phyloP scores from a whole-genome alignment of 2,888 invertebrate genomes.

The Tribolium freemani region DNA sequence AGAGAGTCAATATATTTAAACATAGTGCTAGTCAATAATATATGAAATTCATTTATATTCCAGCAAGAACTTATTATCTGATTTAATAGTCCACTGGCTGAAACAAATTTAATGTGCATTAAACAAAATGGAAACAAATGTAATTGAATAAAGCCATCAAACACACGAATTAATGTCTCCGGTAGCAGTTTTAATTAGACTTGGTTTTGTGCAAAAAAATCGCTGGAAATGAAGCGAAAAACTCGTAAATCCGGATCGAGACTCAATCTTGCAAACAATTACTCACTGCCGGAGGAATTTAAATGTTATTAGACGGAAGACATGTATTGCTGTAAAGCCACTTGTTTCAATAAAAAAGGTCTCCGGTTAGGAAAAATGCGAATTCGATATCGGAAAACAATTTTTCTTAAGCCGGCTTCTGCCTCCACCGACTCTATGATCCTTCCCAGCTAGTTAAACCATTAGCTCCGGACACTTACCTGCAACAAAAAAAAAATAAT shows the following conservation, averaged over 20 bases:
- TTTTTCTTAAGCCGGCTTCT: slow-evolving; percentile 64
- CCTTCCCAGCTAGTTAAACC: slow-evolving; percentile 5
- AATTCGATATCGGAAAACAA: slow-evolving; percentile 70
- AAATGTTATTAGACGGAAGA: slow-evolving; percentile 57
- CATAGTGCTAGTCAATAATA: background rate
- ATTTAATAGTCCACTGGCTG: too few relatives aligned
- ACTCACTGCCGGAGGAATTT: slow-evolving; percentile 56
- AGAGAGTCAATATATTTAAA: background rate
- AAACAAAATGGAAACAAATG: too few relatives aligned
- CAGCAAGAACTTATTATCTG: too few relatives aligned
- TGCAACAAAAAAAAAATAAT: slow-evolving; percentile 20
- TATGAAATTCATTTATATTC: background rate
- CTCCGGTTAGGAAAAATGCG: slow-evolving; percentile 57
- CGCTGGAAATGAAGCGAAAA: slow-evolving; percentile 8
- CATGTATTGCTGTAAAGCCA: slow-evolving; percentile 55
- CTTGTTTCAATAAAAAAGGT: slow-evolving; percentile 53
- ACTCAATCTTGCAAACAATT: slow-evolving; percentile 50
- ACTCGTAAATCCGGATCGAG: slow-evolving; percentile 5
- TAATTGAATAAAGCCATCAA: too few relatives aligned
- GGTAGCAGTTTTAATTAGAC: background rate
- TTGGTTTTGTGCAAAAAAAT: too few relatives aligned
- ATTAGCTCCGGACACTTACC: slow-evolving; percentile 20
- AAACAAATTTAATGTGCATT: too few relatives aligned
- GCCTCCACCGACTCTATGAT: slow-evolving; percentile 3
- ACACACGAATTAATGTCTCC: too few relatives aligned